Conservation (phyloP, 2,113 vertebrate genomes). For the Lethenteron camtschaticum region DNA sequence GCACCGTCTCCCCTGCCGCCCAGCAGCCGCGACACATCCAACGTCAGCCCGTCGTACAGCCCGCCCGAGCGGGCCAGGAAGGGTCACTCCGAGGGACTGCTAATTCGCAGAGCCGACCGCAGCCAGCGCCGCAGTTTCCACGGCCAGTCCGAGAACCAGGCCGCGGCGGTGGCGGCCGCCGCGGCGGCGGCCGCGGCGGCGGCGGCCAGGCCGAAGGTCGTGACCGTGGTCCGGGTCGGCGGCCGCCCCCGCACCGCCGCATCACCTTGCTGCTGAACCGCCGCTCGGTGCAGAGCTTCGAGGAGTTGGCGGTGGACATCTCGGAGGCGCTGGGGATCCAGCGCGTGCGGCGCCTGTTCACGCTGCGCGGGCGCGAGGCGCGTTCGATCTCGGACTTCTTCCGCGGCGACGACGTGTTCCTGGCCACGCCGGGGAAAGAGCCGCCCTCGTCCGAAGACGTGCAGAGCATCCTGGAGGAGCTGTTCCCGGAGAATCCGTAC, state of each 20-base stretch:
- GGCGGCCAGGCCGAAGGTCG: slow-evolving; percentile 42
- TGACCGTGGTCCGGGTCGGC: slow-evolving; percentile 52
- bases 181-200: no score
- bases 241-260: slow-evolving; percentile 33
- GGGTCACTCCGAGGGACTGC: no score
- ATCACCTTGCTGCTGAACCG: slow-evolving; percentile 62
- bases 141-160: no score
- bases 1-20: no score
- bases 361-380: slow-evolving; percentile 39
- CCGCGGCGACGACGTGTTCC: slow-evolving; percentile 49
- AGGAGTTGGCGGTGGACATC: slow-evolving; percentile 58
- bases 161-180: no score
- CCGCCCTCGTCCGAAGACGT: slow-evolving; percentile 41
- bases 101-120: no score
- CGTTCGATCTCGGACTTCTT: slow-evolving; percentile 60
- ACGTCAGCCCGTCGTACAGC: no score
- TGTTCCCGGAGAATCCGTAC: slow-evolving; percentile 38
- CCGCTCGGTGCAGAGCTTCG: slow-evolving; percentile 60
- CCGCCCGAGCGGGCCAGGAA: no score
- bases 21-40: no score
- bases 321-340: slow-evolving; percentile 77
- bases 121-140: no score
- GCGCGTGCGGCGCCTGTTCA: slow-evolving; percentile 54
- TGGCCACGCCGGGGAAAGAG: slow-evolving; percentile 45
- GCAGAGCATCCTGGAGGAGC: slow-evolving; percentile 46